Percentiles rank a stretch among this genome's conserved stretches.
Conservation (phyloP, 2,888 invertebrate genomes). For the Megamerina dolium region DNA sequence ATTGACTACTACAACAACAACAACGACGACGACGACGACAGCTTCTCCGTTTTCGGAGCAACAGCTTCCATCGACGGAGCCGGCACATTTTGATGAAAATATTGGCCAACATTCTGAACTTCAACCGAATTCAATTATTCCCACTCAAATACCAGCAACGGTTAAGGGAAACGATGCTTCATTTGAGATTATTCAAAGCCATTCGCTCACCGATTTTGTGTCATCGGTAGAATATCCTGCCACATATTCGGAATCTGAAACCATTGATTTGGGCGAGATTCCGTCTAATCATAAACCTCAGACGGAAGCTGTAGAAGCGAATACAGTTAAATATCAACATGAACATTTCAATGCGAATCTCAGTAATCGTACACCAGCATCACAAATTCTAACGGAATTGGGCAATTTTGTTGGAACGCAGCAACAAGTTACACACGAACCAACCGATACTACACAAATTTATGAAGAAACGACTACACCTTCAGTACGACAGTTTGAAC, state of each 20-base stretch:
- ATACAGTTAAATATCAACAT: constrained; percentile 33
- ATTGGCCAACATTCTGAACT: constrained; percentile 39
- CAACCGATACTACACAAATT: neutral
- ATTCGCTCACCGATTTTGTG: constrained; percentile 62
- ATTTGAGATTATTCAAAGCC: constrained; percentile 53
- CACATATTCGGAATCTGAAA: constrained; percentile 56
- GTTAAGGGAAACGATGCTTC: constrained; percentile 20
- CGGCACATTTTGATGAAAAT: constrained; percentile 29
- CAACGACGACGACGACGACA: constrained; percentile 12
- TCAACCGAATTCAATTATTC: constrained; percentile 26
- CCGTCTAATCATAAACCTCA: constrained; percentile 19
- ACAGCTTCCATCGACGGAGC: constrained; percentile 34
- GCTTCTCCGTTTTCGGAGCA: constrained; percentile 32
- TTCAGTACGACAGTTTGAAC: neutral
- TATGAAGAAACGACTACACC: constrained; percentile 22
- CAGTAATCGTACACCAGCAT: constrained; percentile 36
- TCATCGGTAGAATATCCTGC: constrained; percentile 68
- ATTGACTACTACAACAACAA: constrained; percentile 5
- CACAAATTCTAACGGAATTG: constrained; percentile 38
- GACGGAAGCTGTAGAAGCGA: constrained; percentile 17
- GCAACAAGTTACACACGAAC: constrained; percentile 8
- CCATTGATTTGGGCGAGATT: constrained; percentile 48
- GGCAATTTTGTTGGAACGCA: constrained; percentile 22
- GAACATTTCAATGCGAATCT: constrained; percentile 30
- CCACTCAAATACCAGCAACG: constrained; percentile 18